Evolutionary conservation across 2,113 vertebrate species (phyloP), one percentile per base, ranked within the genome.

Genomic region (Penelope pileata): DNA sequence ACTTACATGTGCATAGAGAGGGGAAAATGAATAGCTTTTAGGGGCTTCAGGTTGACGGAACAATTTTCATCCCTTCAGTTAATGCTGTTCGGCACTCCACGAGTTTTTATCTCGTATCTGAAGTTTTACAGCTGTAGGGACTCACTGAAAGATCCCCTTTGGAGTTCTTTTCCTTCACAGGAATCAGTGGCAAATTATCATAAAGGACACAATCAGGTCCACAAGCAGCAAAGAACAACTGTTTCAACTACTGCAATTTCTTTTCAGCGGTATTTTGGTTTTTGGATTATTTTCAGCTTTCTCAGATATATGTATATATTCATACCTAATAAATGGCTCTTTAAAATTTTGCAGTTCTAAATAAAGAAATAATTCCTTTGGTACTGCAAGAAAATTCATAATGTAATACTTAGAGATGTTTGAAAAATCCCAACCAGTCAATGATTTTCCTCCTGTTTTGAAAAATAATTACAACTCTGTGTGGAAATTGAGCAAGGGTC

Each of bases 81-180:
- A 97, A 96, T 96, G 90, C 79, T 89, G 90, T 66, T 87, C 75
- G 95, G 94, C 90, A 86, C 69, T 91, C 67, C 75, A 66, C 80
- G 92, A 97, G 96, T 90, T 98, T 98, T 88, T 76, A 83, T 91
- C 91, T 96, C 91, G 48, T 62, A 94, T 67, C 84, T 96, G 79
- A 96, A 97, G 92, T 93, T 97, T 95, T 96, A 95, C 80, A 92
- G 84, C 89, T 96, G 64, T 90, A 92, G 85, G 34, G 60, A 93
- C 42, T 48, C 76, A 74, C 80, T 51, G 17, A 6, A 77, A 92
- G 50, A 70, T 77, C n/a, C 32, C 36, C n/a, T 83, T 83, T 58
- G 67, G 75, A 88, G 27, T 60, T 74, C 14, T 69, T 87, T 90
- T 77, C 24, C 29, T 88, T 84, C 23, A 4, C 15, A 64, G 48